These are phyloP conservation scores for Hylaeus anthracinus DNA, from an alignment of 1,140 invertebrate species.

Conservation along the genomic window DNA sequence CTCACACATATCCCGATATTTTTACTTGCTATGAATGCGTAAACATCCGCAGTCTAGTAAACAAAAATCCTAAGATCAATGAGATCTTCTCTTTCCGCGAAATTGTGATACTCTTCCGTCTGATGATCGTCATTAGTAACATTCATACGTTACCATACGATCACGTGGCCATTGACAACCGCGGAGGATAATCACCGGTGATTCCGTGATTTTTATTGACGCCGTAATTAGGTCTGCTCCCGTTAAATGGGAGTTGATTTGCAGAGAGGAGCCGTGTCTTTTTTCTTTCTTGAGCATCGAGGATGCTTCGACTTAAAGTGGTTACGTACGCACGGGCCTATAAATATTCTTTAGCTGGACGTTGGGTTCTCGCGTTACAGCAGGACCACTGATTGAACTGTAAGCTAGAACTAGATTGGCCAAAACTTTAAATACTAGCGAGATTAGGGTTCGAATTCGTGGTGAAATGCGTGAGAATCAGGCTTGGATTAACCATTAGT, in stretches of 20 bases:
- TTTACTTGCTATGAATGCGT: too few relatives aligned
- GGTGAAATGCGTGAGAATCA: too few relatives aligned
- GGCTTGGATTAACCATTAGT: too few relatives aligned
- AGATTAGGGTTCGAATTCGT: neutral
- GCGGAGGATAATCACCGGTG: neutral
- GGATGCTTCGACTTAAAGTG: constrained; percentile 52
- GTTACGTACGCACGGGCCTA: constrained; percentile 43
- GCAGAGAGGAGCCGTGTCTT: constrained; percentile 12
- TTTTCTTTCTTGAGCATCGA: constrained; percentile 45
- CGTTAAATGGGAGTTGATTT: neutral
- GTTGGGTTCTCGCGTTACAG: constrained; percentile 55
- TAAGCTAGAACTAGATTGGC: neutral
- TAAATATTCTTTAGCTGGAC: constrained; percentile 59
- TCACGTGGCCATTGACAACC: neutral
- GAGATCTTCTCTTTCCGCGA: neutral
- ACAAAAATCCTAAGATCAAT: too few relatives aligned
- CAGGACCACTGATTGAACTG: constrained; percentile 38
- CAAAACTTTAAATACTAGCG: constrained; percentile 23
- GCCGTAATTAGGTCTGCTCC: neutral
- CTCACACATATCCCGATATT: too few relatives aligned
- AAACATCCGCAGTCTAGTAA: too few relatives aligned
- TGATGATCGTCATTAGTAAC: neutral
- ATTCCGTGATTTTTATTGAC: neutral
- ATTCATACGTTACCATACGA: neutral
- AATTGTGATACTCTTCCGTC: neutral